phyloP scores from a whole-genome alignment of 1,140 invertebrate genomes.

The Drosophila repleta region DNA sequence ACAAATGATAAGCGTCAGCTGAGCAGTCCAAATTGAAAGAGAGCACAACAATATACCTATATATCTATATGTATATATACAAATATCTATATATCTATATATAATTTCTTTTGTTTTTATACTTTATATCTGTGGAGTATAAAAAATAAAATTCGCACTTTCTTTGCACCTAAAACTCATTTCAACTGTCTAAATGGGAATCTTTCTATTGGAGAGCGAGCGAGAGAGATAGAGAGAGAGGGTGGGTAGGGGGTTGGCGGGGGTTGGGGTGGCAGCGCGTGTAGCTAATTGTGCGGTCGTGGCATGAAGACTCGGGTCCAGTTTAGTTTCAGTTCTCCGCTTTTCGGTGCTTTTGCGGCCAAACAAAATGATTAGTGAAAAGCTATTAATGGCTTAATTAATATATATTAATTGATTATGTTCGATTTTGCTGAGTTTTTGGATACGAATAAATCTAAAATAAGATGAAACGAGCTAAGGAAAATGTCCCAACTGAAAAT shows the following conservation, averaged over 20 bases:
- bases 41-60: background rate
- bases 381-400: constrained; percentile 73
- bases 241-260: background rate
- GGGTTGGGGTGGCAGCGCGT: constrained; percentile 58
- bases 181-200: constrained; percentile 6
- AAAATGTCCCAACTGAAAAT: constrained; percentile 13
- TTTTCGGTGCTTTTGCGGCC: constrained; percentile 45
- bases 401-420: constrained; percentile 70
- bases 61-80: background rate
- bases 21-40: constrained; percentile 1
- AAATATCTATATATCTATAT: background rate
- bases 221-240: background rate
- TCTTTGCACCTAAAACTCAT: constrained; percentile 25
- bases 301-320: constrained; percentile 17
- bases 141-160: constrained; percentile 29
- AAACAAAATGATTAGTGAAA: constrained; percentile 81
- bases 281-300: constrained; percentile 66
- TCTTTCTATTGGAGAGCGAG: background rate
- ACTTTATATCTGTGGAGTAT: background rate
- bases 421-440: constrained; percentile 20
- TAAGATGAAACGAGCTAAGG: constrained; percentile 1
- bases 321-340: constrained; percentile 28
- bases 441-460: background rate
- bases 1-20: constrained; percentile 31
- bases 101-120: background rate